Evolutionary conservation across 2,888 invertebrate genomes (phyloP).

Genomic region (Sthenelais limicola): DNA sequence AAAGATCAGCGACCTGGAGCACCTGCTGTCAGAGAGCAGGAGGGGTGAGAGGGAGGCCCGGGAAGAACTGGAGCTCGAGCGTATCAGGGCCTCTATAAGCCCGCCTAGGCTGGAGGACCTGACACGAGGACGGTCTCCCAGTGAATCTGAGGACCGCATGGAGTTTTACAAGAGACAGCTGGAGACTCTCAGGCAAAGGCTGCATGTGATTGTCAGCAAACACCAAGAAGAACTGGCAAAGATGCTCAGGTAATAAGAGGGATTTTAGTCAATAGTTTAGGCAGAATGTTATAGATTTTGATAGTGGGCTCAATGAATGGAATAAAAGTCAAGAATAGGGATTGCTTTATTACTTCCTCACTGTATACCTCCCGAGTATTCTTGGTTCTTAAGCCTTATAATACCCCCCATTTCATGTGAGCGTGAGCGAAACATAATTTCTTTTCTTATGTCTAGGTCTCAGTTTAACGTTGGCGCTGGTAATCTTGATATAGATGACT

Average conservation of each 20-base stretch:
- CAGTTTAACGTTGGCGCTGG: too few relatives aligned
- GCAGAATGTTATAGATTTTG: too few relatives aligned
- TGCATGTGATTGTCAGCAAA: conserved; percentile 58
- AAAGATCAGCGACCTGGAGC: conserved; percentile 57
- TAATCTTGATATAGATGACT: too few relatives aligned
- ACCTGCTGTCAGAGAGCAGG: conserved; percentile 51
- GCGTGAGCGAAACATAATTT: too few relatives aligned
- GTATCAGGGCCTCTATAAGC: conserved; percentile 27
- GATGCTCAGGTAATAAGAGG: conserved; percentile 51
- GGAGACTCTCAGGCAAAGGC: conserved; percentile 60
- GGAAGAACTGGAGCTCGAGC: conserved; percentile 44
- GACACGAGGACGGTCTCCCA: neutral
- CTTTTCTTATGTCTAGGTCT: too few relatives aligned
- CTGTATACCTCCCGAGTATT: too few relatives aligned
- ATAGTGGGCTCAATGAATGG: too few relatives aligned
- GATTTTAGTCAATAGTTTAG: too few relatives aligned
- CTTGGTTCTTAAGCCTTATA: too few relatives aligned
- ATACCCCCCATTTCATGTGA: too few relatives aligned
- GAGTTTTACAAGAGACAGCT: conserved; percentile 52
- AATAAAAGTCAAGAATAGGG: too few relatives aligned
- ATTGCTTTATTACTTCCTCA: too few relatives aligned
- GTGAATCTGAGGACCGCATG: neutral
- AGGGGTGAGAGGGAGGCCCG: conserved; percentile 40
- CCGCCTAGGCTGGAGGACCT: neutral
- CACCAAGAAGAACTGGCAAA: conserved; percentile 56